Evolutionary conservation across 2,113 vertebrate genomes (phyloP).

Genomic region (Psittacara wagleri): DNA sequence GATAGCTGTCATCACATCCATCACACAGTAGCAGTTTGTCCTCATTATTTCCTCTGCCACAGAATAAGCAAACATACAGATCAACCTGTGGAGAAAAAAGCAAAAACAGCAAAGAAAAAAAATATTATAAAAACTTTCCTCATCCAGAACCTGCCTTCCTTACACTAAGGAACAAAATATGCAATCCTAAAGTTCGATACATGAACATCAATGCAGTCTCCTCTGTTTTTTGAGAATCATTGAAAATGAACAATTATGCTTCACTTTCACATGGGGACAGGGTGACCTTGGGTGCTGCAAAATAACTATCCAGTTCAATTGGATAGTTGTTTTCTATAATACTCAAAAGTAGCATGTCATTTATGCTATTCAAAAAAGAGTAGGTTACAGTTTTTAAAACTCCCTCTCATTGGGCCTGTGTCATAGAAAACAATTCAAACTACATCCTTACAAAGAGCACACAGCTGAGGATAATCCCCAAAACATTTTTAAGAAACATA

Average conservation of each 20-base stretch:
- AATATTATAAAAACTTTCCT: neutral
- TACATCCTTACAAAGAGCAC: neutral
- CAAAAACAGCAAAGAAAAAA: neutral
- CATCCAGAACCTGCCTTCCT: neutral
- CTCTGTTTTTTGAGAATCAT: neutral
- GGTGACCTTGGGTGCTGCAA: neutral
- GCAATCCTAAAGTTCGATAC: fast-evolving
- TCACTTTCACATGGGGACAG: fast-evolving
- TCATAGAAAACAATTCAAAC: neutral
- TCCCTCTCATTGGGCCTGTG: neutral
- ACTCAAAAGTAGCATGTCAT: neutral
- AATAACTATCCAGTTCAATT: neutral
- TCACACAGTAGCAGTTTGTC: slow-evolving; percentile 94
- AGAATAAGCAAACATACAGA: slow-evolving; percentile 94
- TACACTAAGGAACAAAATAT: neutral
- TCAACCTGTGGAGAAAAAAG: slow-evolving; percentile 80
- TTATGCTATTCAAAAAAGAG: neutral
- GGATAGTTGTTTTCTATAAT: neutral
- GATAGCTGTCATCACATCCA: slow-evolving; percentile 97
- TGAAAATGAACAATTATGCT: neutral
- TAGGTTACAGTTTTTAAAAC: neutral
- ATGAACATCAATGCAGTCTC: neutral
- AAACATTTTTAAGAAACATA: neutral
- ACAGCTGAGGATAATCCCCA: neutral
- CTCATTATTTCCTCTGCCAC: slow-evolving; percentile 93